Conservation (phyloP, 1,140 invertebrate genomes). For the Odontomachus brunneus region DNA sequence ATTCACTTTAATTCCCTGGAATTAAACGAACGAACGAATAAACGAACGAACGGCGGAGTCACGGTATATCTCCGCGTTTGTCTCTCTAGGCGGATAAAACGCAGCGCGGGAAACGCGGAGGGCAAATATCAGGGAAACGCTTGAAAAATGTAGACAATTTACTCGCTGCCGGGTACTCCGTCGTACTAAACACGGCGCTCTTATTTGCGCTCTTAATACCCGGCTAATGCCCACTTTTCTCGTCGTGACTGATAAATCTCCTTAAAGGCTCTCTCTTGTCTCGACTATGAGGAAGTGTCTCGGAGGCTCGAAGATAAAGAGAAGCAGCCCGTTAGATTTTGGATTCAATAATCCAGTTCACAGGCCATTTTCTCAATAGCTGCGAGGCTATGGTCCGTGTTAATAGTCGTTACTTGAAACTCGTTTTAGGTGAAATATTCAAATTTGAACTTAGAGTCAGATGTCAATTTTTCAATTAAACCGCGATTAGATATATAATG, state of each 20-base stretch:
- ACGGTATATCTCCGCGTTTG: background rate
- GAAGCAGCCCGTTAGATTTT: background rate
- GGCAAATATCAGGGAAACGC: background rate
- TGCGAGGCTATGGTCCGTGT: background rate
- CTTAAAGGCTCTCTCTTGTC: background rate
- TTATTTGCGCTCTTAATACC: slow-evolving; percentile 44
- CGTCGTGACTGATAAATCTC: slow-evolving; percentile 34
- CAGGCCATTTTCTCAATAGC: background rate
- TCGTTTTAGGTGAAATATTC: too few relatives aligned
- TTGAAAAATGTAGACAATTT: slow-evolving; percentile 47
- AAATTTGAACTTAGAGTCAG: too few relatives aligned
- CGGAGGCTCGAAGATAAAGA: background rate
- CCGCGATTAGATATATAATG: too few relatives aligned
- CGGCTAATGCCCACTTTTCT: slow-evolving; percentile 33
- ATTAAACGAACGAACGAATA: background rate
- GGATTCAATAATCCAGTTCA: slow-evolving; percentile 1
- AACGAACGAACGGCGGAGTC: background rate
- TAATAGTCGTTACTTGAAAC: too few relatives aligned
- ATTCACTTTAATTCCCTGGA: background rate
- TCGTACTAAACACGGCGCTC: slow-evolving; percentile 23
- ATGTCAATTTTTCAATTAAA: too few relatives aligned
- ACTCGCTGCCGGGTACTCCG: slow-evolving; percentile 26
- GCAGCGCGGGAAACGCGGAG: background rate
- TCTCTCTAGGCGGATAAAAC: slow-evolving; percentile 6
- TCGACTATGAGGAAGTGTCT: background rate